These are phyloP conservation scores for Anoplophora glabripennis DNA, from an alignment of 1,140 invertebrate species.

Conservation along the genomic window DNA sequence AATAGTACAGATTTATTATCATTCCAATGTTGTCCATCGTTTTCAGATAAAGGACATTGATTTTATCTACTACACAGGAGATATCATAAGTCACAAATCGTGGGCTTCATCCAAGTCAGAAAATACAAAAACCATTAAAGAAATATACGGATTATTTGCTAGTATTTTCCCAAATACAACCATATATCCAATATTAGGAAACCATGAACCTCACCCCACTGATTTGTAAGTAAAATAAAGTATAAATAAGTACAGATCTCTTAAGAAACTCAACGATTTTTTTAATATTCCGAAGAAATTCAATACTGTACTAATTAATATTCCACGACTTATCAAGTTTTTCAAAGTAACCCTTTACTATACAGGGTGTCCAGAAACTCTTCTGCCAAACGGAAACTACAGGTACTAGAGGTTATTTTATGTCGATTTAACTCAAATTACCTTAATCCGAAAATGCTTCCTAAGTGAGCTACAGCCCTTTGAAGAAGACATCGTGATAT, in stretches of 20 bases:
- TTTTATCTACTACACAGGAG: slow-evolving; percentile 80
- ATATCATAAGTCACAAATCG: slow-evolving; percentile 78
- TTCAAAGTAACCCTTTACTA: background rate
- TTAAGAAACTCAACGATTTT: too few relatives aligned
- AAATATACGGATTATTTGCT: slow-evolving; percentile 58
- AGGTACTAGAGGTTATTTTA: too few relatives aligned
- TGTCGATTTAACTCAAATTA: too few relatives aligned
- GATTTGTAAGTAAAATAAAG: slow-evolving; percentile 64
- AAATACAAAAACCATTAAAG: slow-evolving; percentile 61
- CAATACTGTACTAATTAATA: too few relatives aligned
- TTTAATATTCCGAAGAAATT: background rate
- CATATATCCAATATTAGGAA: slow-evolving; percentile 75
- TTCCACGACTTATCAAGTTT: too few relatives aligned
- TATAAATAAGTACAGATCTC: background rate
- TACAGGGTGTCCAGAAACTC: too few relatives aligned
- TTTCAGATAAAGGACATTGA: slow-evolving; percentile 62
- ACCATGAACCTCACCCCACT: slow-evolving; percentile 83
- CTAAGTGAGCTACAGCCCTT: too few relatives aligned
- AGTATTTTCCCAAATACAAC: slow-evolving; percentile 61
- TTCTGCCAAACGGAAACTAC: too few relatives aligned
- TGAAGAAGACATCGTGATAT: too few relatives aligned
- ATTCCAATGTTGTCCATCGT: too few relatives aligned
- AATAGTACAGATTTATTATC: too few relatives aligned
- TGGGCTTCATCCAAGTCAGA: slow-evolving; percentile 73
- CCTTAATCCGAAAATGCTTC: too few relatives aligned